phyloP scores from a whole-genome alignment of 2,113 vertebrate genomes.

The Hystrix brachyura region DNA sequence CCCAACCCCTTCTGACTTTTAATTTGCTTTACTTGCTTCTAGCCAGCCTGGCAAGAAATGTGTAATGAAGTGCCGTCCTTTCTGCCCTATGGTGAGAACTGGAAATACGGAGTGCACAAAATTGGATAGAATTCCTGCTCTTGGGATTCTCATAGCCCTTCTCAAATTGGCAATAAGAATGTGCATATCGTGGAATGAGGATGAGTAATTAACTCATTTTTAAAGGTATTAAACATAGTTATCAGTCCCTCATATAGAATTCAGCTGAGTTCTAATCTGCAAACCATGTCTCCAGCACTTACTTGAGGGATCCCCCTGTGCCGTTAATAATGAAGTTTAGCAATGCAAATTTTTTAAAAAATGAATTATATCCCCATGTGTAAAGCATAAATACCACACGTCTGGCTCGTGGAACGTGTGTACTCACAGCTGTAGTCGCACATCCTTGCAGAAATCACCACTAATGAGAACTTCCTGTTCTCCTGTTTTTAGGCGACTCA shows the following conservation, averaged over 20 bases:
- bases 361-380: slow-evolving; percentile 56
- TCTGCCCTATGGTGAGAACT: background rate
- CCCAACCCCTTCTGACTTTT: slow-evolving; percentile 25
- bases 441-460: slow-evolving; percentile 35
- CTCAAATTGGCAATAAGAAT: background rate
- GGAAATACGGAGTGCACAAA: background rate
- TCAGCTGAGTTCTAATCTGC: background rate
- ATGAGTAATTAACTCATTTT: background rate
- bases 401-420: background rate
- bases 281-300: background rate
- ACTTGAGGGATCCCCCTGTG: background rate
- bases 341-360: slow-evolving; percentile 19
- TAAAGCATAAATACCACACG: slow-evolving; percentile 40
- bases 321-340: slow-evolving; percentile 59
- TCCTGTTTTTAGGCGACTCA: slow-evolving; percentile 42
- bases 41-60: background rate
- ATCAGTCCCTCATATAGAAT: background rate
- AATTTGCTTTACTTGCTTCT: slow-evolving; percentile 40
- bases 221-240: background rate
- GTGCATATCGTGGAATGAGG: background rate
- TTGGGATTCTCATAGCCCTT: background rate
- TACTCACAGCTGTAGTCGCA: slow-evolving; percentile 51
- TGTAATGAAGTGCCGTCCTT: background rate
- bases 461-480: slow-evolving; percentile 33
- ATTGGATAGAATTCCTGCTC: background rate